Evolutionary conservation across 2,797 vertebrate species (phyloP).

Genomic region (Phrynocephalus guinanensis): DNA sequence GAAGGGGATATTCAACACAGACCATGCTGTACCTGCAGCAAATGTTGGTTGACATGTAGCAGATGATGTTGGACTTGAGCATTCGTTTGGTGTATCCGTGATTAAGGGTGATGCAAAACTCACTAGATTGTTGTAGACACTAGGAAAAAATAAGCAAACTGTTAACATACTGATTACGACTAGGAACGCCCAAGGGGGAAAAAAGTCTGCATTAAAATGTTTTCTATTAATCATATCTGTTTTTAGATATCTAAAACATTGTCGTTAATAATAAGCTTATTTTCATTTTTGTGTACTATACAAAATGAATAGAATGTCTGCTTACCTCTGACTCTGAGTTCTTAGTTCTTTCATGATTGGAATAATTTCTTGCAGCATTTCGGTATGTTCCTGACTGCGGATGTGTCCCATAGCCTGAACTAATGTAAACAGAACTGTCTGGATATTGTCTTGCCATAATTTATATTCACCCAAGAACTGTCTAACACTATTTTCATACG

Average conservation of each 20-base stretch:
- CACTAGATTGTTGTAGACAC: constrained; percentile 96
- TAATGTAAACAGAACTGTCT: constrained; percentile 95
- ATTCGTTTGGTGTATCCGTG: constrained; percentile 91
- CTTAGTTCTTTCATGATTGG: constrained; percentile 94
- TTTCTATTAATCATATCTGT: neutral
- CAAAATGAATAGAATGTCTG: accelerated
- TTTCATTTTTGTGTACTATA: neutral
- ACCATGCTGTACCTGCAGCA: constrained; percentile 87
- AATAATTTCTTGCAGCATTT: constrained; percentile 95
- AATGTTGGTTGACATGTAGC: constrained; percentile 89
- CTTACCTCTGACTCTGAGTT: constrained; percentile 93
- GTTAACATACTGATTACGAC: neutral
- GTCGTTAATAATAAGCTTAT: neutral
- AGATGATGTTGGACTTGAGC: constrained; percentile 89
- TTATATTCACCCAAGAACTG: constrained; percentile 97
- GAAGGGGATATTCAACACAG: neutral
- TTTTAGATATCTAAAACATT: neutral
- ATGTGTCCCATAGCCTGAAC: constrained; percentile 96
- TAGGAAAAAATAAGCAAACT: constrained; percentile 72
- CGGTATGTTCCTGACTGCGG: constrained; percentile 91
- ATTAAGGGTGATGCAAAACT: constrained; percentile 97
- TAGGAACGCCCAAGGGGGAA: constrained; percentile 31
- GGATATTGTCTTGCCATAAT: constrained; percentile 98
- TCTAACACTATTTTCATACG: constrained; percentile 94
- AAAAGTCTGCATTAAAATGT: constrained; percentile 16